Evolutionary conservation across 2,888 invertebrate species (phyloP), one percentile per base, ranked within the genome.

Genomic region (Pasiphila rectangulata): DNA sequence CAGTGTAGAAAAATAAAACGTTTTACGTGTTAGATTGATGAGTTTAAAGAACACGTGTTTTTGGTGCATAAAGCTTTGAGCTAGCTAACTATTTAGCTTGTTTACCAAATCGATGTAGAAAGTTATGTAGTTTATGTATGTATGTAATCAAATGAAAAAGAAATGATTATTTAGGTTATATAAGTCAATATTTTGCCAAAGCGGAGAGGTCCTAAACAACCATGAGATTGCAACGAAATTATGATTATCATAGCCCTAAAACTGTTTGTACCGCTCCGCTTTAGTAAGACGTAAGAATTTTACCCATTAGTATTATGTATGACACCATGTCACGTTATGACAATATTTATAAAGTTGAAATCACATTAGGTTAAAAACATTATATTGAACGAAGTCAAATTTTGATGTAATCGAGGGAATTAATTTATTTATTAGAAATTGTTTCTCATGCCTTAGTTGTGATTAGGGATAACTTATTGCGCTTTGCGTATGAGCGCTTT

Each of bases 301-400:
- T 45, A 46, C 23, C 34, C 24, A 32, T 10, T 49, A 49, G 43
- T 48, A 45, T 43, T 51, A 42, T 37, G 45, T 50, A 45, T 37
- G 46, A 49, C 40, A 41, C 38, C 27, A 46, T 41, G 46, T 51
- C 45, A 48, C 44, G 4, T 34, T 52, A 56, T 49, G 54, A 56
- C 56, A 59, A 54, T 44, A 46, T 56, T 52, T 45, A 49, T 52
- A 32, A 48, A 56, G 41, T 40, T 24, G 37, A 41, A 48, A 51
- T 46, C 43, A 42, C 40, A 44, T 34, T 50, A 43, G 40, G 32
- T 37, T 41, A 32, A 19, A 44, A 44, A 27, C 36, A 17, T 16
- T 15, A n/a, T 34, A 42, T 42, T 37, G 35, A 27, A 16, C 3
- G 10, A 25, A 6, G 19, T 42, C 27, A 30, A 19, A 35, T 42